Percentiles rank a stretch among this genome's conserved stretches.
Evolutionary conservation across 2,888 invertebrate species (phyloP).

Genomic region (Omphaloscelis lunosa): DNA sequence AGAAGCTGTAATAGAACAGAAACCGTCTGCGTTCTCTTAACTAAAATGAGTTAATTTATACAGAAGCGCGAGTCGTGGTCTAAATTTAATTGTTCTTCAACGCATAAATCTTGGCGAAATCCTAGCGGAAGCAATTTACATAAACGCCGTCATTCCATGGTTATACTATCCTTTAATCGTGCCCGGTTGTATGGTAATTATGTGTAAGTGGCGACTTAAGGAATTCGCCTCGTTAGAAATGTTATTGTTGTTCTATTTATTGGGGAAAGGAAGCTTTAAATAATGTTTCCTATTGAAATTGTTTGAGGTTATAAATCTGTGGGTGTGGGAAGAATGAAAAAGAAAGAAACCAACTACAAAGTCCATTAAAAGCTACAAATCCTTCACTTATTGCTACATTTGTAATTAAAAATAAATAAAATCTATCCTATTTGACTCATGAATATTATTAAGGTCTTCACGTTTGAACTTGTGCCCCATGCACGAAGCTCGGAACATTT

Average conservation of each 20-base stretch:
- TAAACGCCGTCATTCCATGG: constrained; percentile 83
- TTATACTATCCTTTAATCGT: constrained; percentile 80
- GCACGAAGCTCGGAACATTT: background rate
- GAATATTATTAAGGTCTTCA: too few relatives aligned
- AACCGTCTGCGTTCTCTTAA: constrained; percentile 61
- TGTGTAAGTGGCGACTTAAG: constrained; percentile 58
- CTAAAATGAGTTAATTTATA: constrained; percentile 84
- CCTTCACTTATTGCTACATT: background rate
- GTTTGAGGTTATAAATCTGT: background rate
- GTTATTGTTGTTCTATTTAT: constrained; percentile 47
- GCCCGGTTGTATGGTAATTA: constrained; percentile 72
- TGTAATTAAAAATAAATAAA: background rate
- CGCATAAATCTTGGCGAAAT: constrained; percentile 87
- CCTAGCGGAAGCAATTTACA: constrained; percentile 88
- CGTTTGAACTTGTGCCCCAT: background rate
- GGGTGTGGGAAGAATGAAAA: background rate
- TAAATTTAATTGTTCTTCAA: constrained; percentile 89
- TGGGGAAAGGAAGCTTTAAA: constrained; percentile 29
- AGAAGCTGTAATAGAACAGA: constrained; percentile 50
- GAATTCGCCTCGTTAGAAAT: constrained; percentile 61
- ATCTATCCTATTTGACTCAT: background rate
- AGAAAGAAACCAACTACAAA: background rate
- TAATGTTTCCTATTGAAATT: constrained; percentile 17
- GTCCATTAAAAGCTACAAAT: background rate
- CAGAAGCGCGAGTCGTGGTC: constrained; percentile 81